A percentile compares a stretch with the other conserved stretches of the same genome.
phyloP scores from a whole-genome alignment of 2,888 invertebrate species.

The Euspilapteryx auroguttella region DNA sequence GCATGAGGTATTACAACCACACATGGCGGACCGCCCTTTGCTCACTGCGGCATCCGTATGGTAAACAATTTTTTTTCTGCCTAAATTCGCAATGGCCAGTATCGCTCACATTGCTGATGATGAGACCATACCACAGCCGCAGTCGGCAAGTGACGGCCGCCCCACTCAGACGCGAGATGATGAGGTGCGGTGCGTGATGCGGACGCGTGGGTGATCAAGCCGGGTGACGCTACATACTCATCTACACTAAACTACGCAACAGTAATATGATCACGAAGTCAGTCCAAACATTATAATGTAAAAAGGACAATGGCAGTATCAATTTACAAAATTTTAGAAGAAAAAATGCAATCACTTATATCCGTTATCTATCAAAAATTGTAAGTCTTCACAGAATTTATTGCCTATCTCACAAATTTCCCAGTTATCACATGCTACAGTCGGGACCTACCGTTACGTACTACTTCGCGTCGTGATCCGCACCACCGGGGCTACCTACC shows the following conservation, averaged over 20 bases:
- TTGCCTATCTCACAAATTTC: too few species aligned
- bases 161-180: conserved; percentile 37
- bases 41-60: too few species aligned
- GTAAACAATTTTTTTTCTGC: too few species aligned
- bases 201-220: conserved; percentile 20
- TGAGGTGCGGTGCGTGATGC: conserved; percentile 55
- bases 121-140: too few species aligned
- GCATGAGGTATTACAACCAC: conserved; percentile 44
- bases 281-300: conserved; percentile 18
- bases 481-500: too few species aligned
- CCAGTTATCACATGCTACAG: too few species aligned
- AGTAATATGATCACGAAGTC: conserved; percentile 24
- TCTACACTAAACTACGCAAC: conserved; percentile 26
- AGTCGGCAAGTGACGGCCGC: too few species aligned
- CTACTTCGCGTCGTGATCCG: too few species aligned
- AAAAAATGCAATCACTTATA: conserved; percentile 39
- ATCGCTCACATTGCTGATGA: too few species aligned
- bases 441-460: too few species aligned
- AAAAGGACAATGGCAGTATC: conserved; percentile 48
- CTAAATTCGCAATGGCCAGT: too few species aligned
- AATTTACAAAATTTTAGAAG: conserved; percentile 26
- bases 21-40: conserved; percentile 39
- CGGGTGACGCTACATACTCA: conserved; percentile 14
- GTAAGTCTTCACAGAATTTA: conserved; percentile 52
- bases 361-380: conserved; percentile 44